Evolutionary conservation across 2,888 invertebrate genomes (phyloP), one percentile per base, ranked within the genome.

Genomic region (Resseliella maxima): DNA sequence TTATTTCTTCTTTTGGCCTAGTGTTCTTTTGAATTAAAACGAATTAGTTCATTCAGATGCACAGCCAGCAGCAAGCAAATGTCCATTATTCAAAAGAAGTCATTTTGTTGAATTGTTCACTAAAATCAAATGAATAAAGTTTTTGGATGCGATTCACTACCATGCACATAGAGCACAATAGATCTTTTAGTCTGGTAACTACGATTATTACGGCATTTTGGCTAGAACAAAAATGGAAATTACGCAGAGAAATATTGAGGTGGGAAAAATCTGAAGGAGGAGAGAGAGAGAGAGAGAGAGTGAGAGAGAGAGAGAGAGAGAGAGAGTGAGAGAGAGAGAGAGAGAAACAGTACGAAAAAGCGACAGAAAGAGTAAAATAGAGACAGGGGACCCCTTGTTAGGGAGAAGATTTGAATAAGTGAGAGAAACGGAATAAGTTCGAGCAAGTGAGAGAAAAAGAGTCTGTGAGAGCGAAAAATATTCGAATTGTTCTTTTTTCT

Each of bases 41-140:
- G 59, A 59, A 72, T 72, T 31, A 72, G 72, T 72, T n/a, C 72
- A 31, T 72, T 72, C 72, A 72, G 72, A 72, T 72, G 72, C 72
- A 72, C 31, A 72, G 72, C 72, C 72, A 72, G 72, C 46, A 41
- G 41, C 41, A 72, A 50, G 72, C 72, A 72, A 72, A 35, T 72
- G 72, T 72, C 72, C 72, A 72, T 72, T 72, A 72, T 72, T 27
- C 31, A 35, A 31, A 72, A 72, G 72, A 27, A 72, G 72, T 72
- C 72, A 72, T 72, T 72, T 72, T 72, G 72, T 72, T 72, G 72
- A 31, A 72, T 72, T 72, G 72, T 72, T 72, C 35, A 2, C 12
- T 31, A 31, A 35, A 31, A 72, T 72, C 31, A 72, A 72, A 72
- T 72, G 72, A 72, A 72, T 72, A 72, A 72, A 72, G 72, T 72